These are phyloP conservation scores for Junonia oenone DNA, from an alignment of 2,888 invertebrate genomes.

Conservation along the genomic window DNA sequence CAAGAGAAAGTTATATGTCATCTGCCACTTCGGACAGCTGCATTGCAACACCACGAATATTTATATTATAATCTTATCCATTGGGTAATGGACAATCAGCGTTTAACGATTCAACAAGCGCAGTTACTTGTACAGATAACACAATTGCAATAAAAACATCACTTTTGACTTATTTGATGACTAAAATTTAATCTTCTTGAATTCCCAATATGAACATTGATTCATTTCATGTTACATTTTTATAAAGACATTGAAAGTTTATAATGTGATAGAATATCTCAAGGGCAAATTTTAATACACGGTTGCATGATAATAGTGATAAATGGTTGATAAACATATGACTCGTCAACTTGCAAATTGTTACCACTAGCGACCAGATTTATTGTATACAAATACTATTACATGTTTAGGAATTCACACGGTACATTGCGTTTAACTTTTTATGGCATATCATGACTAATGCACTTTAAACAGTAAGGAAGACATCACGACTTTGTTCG, in stretches of 20 bases:
- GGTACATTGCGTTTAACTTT: conserved; percentile 33
- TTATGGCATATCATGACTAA: conserved; percentile 16
- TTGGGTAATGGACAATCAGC: conserved; percentile 16
- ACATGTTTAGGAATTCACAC: conserved; percentile 17
- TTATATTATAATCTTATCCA: conserved; percentile 41
- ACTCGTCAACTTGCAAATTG: conserved; percentile 5
- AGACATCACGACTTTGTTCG: conserved; percentile 7
- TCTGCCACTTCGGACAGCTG: conserved; percentile 44
- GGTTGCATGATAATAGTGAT: neutral
- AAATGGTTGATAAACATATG: conserved; percentile 3
- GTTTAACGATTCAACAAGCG: conserved; percentile 16
- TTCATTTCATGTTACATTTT: too few relatives aligned
- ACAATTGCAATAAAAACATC: neutral
- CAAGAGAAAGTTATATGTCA: conserved; percentile 66
- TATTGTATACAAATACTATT: conserved; percentile 18
- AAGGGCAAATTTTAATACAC: neutral
- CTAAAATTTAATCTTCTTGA: too few relatives aligned
- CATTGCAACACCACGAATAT: conserved; percentile 54
- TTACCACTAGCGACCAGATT: neutral
- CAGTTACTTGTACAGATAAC: conserved; percentile 2
- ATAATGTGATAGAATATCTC: neutral
- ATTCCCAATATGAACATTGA: too few relatives aligned
- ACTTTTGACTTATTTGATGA: conserved; percentile 2
- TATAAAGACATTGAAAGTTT: neutral
- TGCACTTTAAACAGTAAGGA: conserved; percentile 2